Conservation (phyloP, 2,888 invertebrate genomes). For the Tromatobia lineatoria region DNA sequence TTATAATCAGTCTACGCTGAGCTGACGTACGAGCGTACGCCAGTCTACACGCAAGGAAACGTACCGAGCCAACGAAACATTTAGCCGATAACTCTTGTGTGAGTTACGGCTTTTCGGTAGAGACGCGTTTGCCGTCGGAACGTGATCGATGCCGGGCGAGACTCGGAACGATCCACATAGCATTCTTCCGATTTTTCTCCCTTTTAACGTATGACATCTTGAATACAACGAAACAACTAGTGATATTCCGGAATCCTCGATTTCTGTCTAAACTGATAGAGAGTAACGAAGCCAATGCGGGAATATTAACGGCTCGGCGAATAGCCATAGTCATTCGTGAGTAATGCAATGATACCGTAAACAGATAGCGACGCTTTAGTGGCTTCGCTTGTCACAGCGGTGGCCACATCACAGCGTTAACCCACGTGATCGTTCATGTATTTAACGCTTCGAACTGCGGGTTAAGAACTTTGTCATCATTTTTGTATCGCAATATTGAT, state of each 20-base stretch:
- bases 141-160: not conserved
- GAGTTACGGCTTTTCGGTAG: not conserved
- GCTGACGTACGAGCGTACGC: not conserved
- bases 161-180: not conserved
- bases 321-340: conserved; percentile 28
- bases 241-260: not conserved
- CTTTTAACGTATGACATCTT: not conserved
- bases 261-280: not conserved
- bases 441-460: not conserved
- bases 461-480: not conserved
- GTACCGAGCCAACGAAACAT: not conserved
- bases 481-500: not conserved
- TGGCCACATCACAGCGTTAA: conserved; percentile 13
- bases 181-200: not conserved
- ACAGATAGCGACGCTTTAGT: conserved; percentile 50
- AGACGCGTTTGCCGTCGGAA: conserved; percentile 11
- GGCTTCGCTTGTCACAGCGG: conserved; percentile 48
- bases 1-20: not conserved
- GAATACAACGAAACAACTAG: not conserved
- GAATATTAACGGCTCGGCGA: conserved; percentile 49
- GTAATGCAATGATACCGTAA: conserved; percentile 48
- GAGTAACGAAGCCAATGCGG: conserved; percentile 42
- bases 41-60: not conserved
- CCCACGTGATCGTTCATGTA: not conserved
- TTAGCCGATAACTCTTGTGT: not conserved